phyloP scores from a whole-genome alignment of 2,797 vertebrate species.

The Gadopsis marmoratus region DNA sequence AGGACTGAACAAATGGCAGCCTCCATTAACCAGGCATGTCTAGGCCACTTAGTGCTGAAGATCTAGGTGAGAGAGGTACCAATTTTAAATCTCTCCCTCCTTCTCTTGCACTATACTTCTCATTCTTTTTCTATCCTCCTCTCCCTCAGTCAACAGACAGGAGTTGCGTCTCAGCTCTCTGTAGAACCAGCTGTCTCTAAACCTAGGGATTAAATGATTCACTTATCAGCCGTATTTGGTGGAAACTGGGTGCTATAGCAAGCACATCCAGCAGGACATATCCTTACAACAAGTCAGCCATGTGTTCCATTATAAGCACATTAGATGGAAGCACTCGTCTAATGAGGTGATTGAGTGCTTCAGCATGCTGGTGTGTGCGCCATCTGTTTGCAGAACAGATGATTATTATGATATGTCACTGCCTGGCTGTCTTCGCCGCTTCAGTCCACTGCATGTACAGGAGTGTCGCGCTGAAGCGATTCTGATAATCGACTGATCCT shows the following conservation, averaged over 20 bases:
- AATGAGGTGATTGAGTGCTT: slow-evolving; percentile 77
- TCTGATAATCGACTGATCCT: not conserved
- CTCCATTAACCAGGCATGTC: slow-evolving; percentile 73
- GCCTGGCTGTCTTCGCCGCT: slow-evolving; percentile 18
- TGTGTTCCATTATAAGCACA: slow-evolving; percentile 75
- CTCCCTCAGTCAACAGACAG: slow-evolving; percentile 38
- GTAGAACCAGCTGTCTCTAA: slow-evolving; percentile 77
- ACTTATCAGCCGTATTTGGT: slow-evolving; percentile 74
- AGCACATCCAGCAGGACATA: slow-evolving; percentile 46
- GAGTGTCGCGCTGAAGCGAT: not conserved
- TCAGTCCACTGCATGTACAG: slow-evolving; percentile 3
- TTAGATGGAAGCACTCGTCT: slow-evolving; percentile 74
- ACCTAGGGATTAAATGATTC: slow-evolving; percentile 80
- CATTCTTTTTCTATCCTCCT: slow-evolving; percentile 28
- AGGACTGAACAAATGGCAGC: slow-evolving; percentile 73
- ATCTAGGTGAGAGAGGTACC: slow-evolving; percentile 34
- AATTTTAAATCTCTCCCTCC: slow-evolving; percentile 45
- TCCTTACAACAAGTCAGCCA: slow-evolving; percentile 59
- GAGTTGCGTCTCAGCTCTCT: slow-evolving; percentile 62
- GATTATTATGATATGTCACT: slow-evolving; percentile 46
- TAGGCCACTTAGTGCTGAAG: slow-evolving; percentile 64
- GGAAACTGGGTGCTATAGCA: slow-evolving; percentile 46
- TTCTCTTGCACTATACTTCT: slow-evolving; percentile 22
- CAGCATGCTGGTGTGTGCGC: slow-evolving; percentile 53
- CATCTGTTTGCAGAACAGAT: slow-evolving; percentile 72